Evolutionary conservation across 2,113 vertebrate species (phyloP).

Genomic region (Chloropsis hardwickii): DNA sequence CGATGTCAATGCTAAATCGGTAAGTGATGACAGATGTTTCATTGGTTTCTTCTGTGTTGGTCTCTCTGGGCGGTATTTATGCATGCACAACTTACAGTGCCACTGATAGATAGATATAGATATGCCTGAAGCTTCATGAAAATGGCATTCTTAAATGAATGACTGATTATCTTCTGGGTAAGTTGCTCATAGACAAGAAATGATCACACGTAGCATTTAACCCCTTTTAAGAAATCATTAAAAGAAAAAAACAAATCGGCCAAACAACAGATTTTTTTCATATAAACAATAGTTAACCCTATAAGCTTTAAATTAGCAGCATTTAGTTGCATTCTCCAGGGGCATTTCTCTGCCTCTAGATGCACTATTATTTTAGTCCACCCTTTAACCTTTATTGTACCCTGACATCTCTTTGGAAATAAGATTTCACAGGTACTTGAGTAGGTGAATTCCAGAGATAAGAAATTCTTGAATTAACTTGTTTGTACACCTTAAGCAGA

Average conservation of each 20-base stretch:
- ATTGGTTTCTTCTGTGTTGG: slow-evolving; percentile 59
- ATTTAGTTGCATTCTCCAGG: not conserved
- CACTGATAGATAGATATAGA: not conserved
- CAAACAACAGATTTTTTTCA: not conserved
- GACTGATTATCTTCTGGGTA: not conserved
- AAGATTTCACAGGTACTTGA: slow-evolving; percentile 61
- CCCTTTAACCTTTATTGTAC: not conserved
- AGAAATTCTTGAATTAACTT: slow-evolving; percentile 67
- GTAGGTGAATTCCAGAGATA: slow-evolving; percentile 67
- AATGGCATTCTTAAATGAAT: slow-evolving; percentile 33
- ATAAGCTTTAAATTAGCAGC: not conserved
- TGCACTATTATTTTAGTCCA: not conserved
- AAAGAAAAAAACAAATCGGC: not conserved
- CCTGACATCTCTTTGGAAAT: slow-evolving; percentile 37
- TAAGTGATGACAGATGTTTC: slow-evolving; percentile 76
- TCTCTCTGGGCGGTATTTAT: slow-evolving; percentile 67
- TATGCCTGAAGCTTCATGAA: not conserved
- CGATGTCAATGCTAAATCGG: slow-evolving; percentile 80
- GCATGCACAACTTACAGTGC: slow-evolving; percentile 50
- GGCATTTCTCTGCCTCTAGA: not conserved
- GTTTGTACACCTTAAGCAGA: slow-evolving; percentile 61
- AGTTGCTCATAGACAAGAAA: not conserved
- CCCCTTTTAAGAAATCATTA: not conserved
- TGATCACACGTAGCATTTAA: not conserved
- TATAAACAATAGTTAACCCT: not conserved